Evolutionary conservation across 1,140 invertebrate species (phyloP).

Genomic region (Pseudachorutes palmiensis): DNA sequence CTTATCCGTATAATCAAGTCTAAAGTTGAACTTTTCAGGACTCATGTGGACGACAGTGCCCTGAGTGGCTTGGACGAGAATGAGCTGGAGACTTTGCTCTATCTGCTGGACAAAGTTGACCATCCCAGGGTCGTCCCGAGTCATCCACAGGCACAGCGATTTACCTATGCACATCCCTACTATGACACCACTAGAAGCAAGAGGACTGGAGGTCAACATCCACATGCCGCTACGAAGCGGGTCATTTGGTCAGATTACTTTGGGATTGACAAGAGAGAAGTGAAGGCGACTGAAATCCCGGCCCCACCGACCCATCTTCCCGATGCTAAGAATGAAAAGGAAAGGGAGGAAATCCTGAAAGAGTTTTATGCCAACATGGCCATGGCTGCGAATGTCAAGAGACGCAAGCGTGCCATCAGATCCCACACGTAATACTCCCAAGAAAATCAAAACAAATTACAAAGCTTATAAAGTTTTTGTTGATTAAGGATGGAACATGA

Average conservation of each 20-base stretch:
- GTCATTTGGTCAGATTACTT: conserved; percentile 78
- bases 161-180: conserved; percentile 7
- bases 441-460: background rate
- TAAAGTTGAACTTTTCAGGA: background rate
- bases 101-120: conserved; percentile 24
- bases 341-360: conserved; percentile 40
- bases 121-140: background rate
- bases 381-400: conserved; percentile 31
- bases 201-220: conserved; percentile 10
- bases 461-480: background rate
- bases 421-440: conserved; percentile 3
- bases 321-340: conserved; percentile 36
- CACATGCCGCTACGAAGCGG: conserved; percentile 51
- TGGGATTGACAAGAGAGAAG: conserved; percentile 66
- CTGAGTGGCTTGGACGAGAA: conserved; percentile 17
- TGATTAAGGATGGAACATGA: background rate
- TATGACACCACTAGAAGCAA: conserved; percentile 1
- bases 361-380: conserved; percentile 46
- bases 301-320: conserved; percentile 2
- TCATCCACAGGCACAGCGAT: background rate
- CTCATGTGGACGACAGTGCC: background rate
- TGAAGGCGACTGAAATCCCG: conserved; percentile 36
- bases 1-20: background rate
- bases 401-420: conserved; percentile 12
- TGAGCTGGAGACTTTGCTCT: conserved; percentile 26